These are phyloP conservation scores for Hipposideros armiger DNA, from an alignment of 2,113 vertebrate species.

Conservation along the genomic window DNA sequence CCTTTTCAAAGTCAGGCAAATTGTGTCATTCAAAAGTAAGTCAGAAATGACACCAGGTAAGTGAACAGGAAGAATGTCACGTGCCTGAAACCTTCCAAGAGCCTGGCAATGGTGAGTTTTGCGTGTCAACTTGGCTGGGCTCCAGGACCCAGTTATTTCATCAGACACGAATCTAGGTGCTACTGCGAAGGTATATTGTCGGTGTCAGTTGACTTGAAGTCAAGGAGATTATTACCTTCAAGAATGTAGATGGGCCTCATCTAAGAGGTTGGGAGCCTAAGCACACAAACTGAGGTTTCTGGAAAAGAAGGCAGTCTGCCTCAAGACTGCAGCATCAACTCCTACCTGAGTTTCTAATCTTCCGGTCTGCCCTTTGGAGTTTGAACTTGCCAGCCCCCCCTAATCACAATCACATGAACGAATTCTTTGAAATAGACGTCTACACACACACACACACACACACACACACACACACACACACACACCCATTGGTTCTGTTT, in stretches of 20 bases:
- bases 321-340: accelerated
- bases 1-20: not conserved
- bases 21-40: not conserved
- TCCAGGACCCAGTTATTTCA: accelerated
- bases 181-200: too few species aligned
- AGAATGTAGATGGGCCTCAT: not conserved
- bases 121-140: accelerated
- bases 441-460: too few species aligned
- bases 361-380: not conserved
- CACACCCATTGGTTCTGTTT: not conserved
- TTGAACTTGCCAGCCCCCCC: too few species aligned
- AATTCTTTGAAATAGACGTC: not conserved
- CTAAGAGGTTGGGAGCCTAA: not conserved
- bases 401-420: too few species aligned
- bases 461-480: not conserved
- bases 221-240: not conserved
- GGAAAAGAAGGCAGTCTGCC: not conserved
- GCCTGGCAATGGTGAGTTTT: too few species aligned
- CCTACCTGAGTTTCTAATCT: not conserved
- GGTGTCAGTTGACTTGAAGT: not conserved
- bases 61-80: not conserved
- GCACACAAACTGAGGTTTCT: not conserved
- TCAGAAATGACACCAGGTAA: not conserved
- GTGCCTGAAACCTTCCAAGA: not conserved
- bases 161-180: not conserved